These are phyloP conservation scores for Dermolepida albohirtum DNA, from an alignment of 2,888 invertebrate genomes.

Conservation along the genomic window DNA sequence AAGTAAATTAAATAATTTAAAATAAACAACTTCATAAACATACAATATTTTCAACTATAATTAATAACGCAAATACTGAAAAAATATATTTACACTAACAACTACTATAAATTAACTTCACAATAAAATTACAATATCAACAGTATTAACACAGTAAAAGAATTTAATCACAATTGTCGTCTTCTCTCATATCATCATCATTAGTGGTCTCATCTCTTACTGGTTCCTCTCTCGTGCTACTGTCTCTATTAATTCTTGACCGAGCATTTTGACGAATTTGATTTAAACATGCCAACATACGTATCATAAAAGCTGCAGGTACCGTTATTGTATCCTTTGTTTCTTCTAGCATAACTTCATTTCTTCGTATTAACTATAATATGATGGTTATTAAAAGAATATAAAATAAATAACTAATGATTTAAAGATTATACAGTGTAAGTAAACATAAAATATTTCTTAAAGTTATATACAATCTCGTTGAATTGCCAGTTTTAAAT, in stretches of 20 bases:
- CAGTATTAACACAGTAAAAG: conserved; percentile 15
- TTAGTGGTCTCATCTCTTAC: conserved; percentile 1
- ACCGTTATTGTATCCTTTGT: conserved; percentile 89
- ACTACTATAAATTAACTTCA: conserved; percentile 34
- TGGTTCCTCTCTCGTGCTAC: background rate
- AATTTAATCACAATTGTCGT: conserved; percentile 30
- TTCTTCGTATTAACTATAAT: conserved; percentile 77
- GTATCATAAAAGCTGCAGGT: conserved; percentile 87
- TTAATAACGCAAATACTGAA: conserved; percentile 34
- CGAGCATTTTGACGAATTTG: conserved; percentile 69
- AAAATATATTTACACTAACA: conserved; percentile 32
- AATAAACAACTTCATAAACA: background rate
- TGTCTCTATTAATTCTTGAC: conserved; percentile 42
- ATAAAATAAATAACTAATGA: too few species aligned
- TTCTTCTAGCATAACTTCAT: conserved; percentile 87
- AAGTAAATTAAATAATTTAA: conserved; percentile 36
- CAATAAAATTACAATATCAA: conserved; percentile 38
- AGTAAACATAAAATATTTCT: too few species aligned
- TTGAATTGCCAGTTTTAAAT: too few species aligned
- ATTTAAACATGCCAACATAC: conserved; percentile 78
- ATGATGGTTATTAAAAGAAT: too few species aligned
- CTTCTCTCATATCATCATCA: conserved; percentile 27
- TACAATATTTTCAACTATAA: conserved; percentile 4
- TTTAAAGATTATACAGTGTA: too few species aligned
- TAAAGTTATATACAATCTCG: too few species aligned